These are phyloP conservation scores for Lacerta bilineata DNA, from an alignment of 2,797 vertebrate genomes.

Conservation along the genomic window DNA sequence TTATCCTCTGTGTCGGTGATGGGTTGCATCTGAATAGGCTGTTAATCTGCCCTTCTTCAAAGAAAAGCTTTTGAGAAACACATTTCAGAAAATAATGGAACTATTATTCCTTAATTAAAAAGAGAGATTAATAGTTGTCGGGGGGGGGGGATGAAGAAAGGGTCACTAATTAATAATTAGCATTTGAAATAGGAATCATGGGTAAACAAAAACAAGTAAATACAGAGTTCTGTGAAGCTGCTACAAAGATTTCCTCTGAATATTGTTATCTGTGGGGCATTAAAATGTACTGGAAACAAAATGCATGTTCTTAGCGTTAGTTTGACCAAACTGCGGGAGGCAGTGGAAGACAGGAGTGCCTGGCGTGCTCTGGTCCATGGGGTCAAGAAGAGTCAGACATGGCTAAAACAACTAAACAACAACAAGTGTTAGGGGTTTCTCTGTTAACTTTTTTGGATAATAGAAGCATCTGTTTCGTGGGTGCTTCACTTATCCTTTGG, in stretches of 20 bases:
- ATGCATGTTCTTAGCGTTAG: not conserved
- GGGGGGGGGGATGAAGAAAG: not conserved
- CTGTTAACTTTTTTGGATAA: not conserved
- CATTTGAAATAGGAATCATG: slow-evolving; percentile 5
- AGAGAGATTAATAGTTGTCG: not conserved
- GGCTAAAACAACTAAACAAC: no score
- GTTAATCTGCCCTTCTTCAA: slow-evolving; percentile 34
- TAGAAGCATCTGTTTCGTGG: not conserved
- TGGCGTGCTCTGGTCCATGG: no score
- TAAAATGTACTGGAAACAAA: not conserved
- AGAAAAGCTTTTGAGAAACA: slow-evolving; percentile 1
- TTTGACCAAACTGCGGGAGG: no score
- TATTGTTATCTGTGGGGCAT: not conserved
- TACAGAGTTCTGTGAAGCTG: slow-evolving; percentile 12
- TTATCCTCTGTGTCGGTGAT: slow-evolving; percentile 10
- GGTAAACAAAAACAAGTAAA: not conserved
- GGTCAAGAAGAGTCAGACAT: no score
- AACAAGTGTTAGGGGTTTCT: not conserved
- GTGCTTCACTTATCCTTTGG: not conserved
- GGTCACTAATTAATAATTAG: slow-evolving; percentile 5
- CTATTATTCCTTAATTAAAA: slow-evolving; percentile 16
- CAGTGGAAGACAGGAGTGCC: no score
- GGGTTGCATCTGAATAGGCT: slow-evolving; percentile 42
- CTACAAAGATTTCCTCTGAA: not conserved
- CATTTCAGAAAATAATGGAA: slow-evolving; percentile 16